A percentile compares a stretch with the other conserved stretches of the same genome.
phyloP scores from a whole-genome alignment of 2,888 invertebrate species.

The Lochmaea capreae region DNA sequence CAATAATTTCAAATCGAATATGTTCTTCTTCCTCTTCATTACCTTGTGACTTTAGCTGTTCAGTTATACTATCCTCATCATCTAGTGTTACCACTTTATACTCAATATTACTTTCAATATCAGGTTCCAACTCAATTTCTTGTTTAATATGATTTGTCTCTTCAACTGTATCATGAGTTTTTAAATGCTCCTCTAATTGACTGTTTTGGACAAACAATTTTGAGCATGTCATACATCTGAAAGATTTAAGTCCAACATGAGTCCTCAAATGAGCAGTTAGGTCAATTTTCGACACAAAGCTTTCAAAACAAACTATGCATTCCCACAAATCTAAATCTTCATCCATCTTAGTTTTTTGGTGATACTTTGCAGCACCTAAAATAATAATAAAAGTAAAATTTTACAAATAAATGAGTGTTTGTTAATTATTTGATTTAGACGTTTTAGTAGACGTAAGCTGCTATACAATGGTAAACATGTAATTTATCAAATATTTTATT shows the following conservation, averaged over 20 bases:
- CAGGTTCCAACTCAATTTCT: background rate
- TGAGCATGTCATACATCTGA: constrained; percentile 23
- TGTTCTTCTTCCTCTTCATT: constrained; percentile 22
- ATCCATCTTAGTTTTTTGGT: constrained; percentile 1
- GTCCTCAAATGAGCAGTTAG: constrained; percentile 26
- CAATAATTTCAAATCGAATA: constrained; percentile 28
- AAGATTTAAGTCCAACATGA: constrained; percentile 30
- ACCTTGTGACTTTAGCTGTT: background rate
- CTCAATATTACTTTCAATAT: background rate
- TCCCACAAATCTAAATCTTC: constrained; percentile 22
- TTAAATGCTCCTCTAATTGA: constrained; percentile 20
- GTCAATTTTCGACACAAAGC: constrained; percentile 24
- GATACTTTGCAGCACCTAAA: background rate
- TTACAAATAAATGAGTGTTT: background rate
- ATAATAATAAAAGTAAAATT: background rate
- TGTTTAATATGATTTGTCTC: background rate
- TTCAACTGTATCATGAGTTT: constrained; percentile 9
- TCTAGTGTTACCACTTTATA: constrained; percentile 9
- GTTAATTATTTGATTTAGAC: background rate
- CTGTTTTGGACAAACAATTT: constrained; percentile 27
- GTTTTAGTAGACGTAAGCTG: background rate
- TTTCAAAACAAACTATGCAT: constrained; percentile 31
- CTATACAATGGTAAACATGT: background rate
- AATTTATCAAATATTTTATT: background rate
- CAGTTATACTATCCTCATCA: constrained; percentile 1